Conservation (phyloP, 2,888 invertebrate genomes). For the Pseudoips prasinana region DNA sequence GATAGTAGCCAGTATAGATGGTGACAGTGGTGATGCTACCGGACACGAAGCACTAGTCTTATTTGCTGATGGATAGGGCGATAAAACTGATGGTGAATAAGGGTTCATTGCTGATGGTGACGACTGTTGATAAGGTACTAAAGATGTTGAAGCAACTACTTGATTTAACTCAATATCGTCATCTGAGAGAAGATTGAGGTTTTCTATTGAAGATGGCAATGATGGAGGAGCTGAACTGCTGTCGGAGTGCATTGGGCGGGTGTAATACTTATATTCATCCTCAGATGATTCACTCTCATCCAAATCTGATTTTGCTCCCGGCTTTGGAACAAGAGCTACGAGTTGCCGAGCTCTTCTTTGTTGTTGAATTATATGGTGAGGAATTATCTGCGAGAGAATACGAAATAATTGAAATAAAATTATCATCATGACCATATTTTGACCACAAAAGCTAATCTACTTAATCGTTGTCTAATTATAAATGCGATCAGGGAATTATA, state of each 20-base stretch:
- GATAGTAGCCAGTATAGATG: conserved; percentile 3
- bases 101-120: neutral
- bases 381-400: neutral
- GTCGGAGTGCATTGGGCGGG: conserved; percentile 10
- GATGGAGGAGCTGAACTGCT: conserved; percentile 18
- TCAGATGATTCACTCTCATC: conserved; percentile 12
- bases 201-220: conserved; percentile 14
- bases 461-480: no score
- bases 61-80: conserved; percentile 1
- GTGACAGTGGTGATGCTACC: neutral
- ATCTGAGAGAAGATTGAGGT: conserved; percentile 6
- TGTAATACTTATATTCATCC: conserved; percentile 4
- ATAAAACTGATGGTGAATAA: conserved; percentile 8
- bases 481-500: no score
- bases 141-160: conserved; percentile 3
- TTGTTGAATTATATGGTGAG: conserved; percentile 2
- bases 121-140: neutral
- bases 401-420: neutral
- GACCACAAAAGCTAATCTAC: neutral
- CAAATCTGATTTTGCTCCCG: conserved; percentile 16
- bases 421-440: no score
- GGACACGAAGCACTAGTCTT: neutral
- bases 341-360: conserved; percentile 8
- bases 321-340: conserved; percentile 14
- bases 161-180: conserved; percentile 7